These are phyloP conservation scores for Triplophysa bombifrons DNA, from an alignment of 2,797 vertebrate genomes.

Conservation along the genomic window DNA sequence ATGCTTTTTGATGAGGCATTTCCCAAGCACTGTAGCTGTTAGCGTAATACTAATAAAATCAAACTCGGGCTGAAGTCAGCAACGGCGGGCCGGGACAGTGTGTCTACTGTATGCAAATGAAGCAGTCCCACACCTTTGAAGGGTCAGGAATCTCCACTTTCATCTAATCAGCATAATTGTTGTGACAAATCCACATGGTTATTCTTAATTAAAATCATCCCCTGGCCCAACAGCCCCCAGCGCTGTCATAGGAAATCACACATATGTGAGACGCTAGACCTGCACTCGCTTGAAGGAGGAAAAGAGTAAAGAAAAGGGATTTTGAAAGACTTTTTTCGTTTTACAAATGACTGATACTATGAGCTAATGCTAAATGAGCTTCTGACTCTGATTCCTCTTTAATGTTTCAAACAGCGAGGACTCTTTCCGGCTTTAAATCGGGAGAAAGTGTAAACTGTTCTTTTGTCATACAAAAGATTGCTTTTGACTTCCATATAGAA, in stretches of 20 bases:
- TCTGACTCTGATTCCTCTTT: conserved; percentile 68
- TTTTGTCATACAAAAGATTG: conserved; percentile 29
- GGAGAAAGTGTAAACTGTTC: conserved; percentile 35
- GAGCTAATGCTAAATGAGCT: conserved; percentile 55
- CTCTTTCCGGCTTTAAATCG: conserved; percentile 56
- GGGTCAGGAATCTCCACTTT: conserved; percentile 75
- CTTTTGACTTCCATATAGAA: conserved; percentile 1
- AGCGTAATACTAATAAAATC: conserved; percentile 50
- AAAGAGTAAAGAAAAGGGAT: conserved; percentile 59
- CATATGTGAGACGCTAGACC: conserved; percentile 60
- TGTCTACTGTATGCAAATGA: conserved; percentile 78
- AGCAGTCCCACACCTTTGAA: conserved; percentile 72
- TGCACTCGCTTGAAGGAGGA: conserved; percentile 53
- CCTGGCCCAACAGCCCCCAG: conserved; percentile 72
- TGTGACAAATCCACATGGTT: conserved; percentile 89
- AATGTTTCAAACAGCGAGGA: conserved; percentile 72
- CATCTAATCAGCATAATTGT: conserved; percentile 86
- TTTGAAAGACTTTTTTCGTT: conserved; percentile 67
- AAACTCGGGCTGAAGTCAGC: conserved; percentile 51
- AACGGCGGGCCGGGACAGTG: conserved; percentile 44
- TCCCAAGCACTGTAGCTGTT: conserved; percentile 36
- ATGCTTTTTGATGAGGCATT: conserved; percentile 38
- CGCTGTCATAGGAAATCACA: conserved; percentile 80
- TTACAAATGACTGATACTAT: conserved; percentile 66
- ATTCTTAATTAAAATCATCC: conserved; percentile 88